phyloP scores from a whole-genome alignment of 2,113 vertebrate genomes.

The Erpornis zantholeuca region DNA sequence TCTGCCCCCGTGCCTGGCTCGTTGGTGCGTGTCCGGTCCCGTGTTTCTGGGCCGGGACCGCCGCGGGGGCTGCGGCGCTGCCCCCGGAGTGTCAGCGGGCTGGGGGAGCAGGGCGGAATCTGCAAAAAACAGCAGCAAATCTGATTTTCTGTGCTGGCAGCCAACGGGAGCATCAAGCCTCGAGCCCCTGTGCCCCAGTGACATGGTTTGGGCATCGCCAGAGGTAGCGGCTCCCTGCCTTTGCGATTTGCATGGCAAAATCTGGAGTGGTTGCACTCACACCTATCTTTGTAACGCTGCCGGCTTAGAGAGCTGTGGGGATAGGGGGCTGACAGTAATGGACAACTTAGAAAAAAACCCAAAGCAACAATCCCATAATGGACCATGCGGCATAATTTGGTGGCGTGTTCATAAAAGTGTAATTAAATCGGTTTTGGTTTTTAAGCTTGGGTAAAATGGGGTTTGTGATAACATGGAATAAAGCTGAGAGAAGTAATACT shows the following conservation, averaged over 20 bases:
- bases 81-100: not conserved
- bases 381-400: not conserved
- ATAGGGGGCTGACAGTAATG: not conserved
- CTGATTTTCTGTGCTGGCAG: not conserved
- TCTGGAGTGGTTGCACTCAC: accelerated
- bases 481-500: not conserved
- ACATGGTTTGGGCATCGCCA: accelerated
- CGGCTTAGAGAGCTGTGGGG: accelerated
- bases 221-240: accelerated
- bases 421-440: not conserved
- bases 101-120: accelerated
- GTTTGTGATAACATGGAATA: accelerated
- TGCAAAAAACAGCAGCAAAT: accelerated
- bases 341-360: not conserved
- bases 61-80: not conserved
- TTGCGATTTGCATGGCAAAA: accelerated
- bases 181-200: accelerated
- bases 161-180: accelerated
- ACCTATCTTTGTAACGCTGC: accelerated
- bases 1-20: accelerated
- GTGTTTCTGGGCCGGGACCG: accelerated
- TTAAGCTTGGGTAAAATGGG: not conserved
- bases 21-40: accelerated
- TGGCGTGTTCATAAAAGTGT: not conserved
- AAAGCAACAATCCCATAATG: not conserved